Evolutionary conservation across 2,113 vertebrate genomes (phyloP).

Genomic region (Otocyon megalotis): DNA sequence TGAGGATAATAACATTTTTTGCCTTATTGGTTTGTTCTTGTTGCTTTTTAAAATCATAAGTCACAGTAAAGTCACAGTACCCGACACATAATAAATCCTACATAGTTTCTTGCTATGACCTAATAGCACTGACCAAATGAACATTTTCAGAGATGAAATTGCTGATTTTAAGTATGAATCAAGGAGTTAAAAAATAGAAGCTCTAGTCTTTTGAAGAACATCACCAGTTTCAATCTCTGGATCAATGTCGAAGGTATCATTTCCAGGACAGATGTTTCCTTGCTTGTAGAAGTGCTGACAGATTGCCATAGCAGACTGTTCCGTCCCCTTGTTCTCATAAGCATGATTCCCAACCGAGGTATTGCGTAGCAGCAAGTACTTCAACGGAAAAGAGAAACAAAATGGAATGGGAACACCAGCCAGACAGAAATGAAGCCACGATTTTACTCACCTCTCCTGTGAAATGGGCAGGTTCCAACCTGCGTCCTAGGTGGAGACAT

Average conservation of each 20-base stretch:
- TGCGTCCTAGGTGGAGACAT: background rate
- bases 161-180: constrained; percentile 35
- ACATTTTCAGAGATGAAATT: background rate
- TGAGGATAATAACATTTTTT: background rate
- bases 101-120: background rate
- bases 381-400: constrained; percentile 42
- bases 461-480: background rate
- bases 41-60: background rate
- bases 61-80: background rate
- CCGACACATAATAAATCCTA: background rate
- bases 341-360: constrained; percentile 94
- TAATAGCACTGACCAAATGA: background rate
- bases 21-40: background rate
- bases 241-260: constrained; percentile 94
- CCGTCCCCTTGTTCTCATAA: constrained; percentile 87
- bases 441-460: background rate
- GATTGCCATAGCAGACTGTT: constrained; percentile 89
- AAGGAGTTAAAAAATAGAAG: background rate
- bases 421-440: background rate
- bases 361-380: constrained; percentile 92
- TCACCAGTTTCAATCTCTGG: constrained; percentile 93
- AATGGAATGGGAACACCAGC: background rate
- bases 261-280: constrained; percentile 91
- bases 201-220: constrained; percentile 17
- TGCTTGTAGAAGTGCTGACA: constrained; percentile 94